Evolutionary conservation across 2,797 vertebrate genomes (phyloP).

Genomic region (Synaphobranchus kaupii): DNA sequence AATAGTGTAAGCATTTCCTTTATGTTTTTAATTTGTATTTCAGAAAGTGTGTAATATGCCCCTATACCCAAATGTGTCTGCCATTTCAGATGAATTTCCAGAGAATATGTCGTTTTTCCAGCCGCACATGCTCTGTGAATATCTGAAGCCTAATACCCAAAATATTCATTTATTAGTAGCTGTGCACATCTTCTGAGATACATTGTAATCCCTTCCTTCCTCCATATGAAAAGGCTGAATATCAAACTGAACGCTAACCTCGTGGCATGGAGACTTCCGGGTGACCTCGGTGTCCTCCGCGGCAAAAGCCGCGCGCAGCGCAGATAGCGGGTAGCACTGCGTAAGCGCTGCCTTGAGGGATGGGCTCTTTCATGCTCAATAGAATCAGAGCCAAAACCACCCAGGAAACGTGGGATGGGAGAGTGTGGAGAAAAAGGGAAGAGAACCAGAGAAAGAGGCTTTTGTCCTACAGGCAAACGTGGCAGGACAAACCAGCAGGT

Average conservation of each 20-base stretch:
- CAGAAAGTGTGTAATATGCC: too few relatives aligned
- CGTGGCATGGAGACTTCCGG: constrained; percentile 32
- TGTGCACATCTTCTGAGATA: neutral
- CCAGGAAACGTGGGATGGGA: neutral
- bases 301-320: neutral
- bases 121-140: neutral
- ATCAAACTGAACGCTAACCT: constrained; percentile 25
- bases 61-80: too few relatives aligned
- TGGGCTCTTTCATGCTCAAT: constrained; percentile 31
- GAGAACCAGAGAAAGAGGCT: neutral
- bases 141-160: neutral
- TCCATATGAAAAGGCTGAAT: constrained; percentile 10
- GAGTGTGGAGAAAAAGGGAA: constrained; percentile 21
- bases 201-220: neutral
- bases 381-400: constrained; percentile 25
- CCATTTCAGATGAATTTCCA: neutral
- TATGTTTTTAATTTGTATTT: too few relatives aligned
- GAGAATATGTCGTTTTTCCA: too few relatives aligned
- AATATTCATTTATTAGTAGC: neutral
- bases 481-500: constrained; percentile 79
- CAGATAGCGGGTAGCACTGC: constrained; percentile 5
- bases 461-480: constrained; percentile 73
- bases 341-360: constrained; percentile 44
- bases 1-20: too few relatives aligned
- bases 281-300: neutral